Percentiles rank a stretch among this genome's conserved stretches.
phyloP scores from a whole-genome alignment of 2,797 vertebrate genomes.

The Nyctibius grandis region DNA sequence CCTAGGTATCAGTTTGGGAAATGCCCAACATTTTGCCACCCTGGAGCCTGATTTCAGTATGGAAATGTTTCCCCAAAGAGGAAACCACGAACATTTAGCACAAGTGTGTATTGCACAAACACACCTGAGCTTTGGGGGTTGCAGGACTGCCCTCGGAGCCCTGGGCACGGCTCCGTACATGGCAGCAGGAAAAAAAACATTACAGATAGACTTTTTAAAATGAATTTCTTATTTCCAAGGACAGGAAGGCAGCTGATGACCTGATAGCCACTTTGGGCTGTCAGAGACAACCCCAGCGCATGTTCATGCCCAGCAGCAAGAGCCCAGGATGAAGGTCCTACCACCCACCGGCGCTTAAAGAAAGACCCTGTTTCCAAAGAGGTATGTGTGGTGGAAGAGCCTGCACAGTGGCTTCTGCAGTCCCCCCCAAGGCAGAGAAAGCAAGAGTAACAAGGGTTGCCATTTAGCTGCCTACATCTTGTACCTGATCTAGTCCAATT shows the following conservation, averaged over 20 bases:
- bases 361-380: neutral
- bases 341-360: neutral
- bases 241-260: neutral
- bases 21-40: neutral
- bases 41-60: neutral
- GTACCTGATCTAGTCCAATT: neutral
- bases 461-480: neutral
- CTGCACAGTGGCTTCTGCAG: neutral
- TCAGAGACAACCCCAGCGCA: neutral
- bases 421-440: neutral
- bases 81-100: rapidly evolving
- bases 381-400: too few species aligned
- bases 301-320: rapidly evolving
- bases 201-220: neutral
- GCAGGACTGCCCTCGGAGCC: neutral
- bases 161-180: rapidly evolving
- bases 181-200: neutral
- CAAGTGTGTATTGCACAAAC: neutral
- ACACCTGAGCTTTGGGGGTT: neutral
- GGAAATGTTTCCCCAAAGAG: neutral
- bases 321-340: neutral
- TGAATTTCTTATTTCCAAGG: neutral
- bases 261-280: neutral
- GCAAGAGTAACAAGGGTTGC: neutral
- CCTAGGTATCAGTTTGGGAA: neutral